These are phyloP conservation scores for Amblyopsis rosae DNA, from an alignment of 2,113 vertebrate species.

Conservation along the genomic window DNA sequence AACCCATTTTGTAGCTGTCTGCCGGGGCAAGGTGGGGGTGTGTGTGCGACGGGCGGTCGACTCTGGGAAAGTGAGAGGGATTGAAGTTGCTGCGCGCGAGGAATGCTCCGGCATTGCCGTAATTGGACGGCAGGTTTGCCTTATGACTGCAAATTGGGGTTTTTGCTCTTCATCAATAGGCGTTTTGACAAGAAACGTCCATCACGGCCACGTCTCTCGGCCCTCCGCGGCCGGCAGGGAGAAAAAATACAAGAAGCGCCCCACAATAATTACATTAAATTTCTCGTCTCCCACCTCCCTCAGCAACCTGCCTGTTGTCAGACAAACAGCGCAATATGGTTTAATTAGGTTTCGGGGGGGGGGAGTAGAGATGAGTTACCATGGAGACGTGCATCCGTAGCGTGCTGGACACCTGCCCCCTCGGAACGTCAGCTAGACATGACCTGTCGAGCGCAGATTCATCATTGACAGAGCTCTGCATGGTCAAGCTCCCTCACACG, in stretches of 20 bases:
- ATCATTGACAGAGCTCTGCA: no score
- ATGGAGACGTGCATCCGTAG: constrained; percentile 89
- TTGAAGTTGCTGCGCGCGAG: constrained; percentile 82
- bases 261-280: constrained; percentile 94
- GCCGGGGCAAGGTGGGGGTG: constrained; percentile 46
- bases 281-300: constrained; percentile 62
- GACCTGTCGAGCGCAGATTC: no score
- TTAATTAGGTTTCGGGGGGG: constrained; percentile 90
- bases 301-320: constrained; percentile 83
- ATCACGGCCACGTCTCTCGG: constrained; percentile 82
- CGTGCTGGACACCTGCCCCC: no score
- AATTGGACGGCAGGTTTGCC: constrained; percentile 85
- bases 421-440: no score
- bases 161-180: constrained; percentile 89
- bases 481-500: no score
- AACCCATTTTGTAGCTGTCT: constrained; percentile 79
- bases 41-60: constrained; percentile 68
- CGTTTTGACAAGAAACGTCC: constrained; percentile 92
- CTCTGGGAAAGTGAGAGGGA: constrained; percentile 75
- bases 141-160: constrained; percentile 89
- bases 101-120: constrained; percentile 82
- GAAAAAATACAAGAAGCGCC: constrained; percentile 82
- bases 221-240: constrained; percentile 70
- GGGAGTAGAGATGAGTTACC: constrained; percentile 82
- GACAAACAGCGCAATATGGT: constrained; percentile 95